Evolutionary conservation across 2,888 invertebrate species (phyloP), one percentile per base, ranked within the genome.

Genomic region (Drosophila kanekoi): DNA sequence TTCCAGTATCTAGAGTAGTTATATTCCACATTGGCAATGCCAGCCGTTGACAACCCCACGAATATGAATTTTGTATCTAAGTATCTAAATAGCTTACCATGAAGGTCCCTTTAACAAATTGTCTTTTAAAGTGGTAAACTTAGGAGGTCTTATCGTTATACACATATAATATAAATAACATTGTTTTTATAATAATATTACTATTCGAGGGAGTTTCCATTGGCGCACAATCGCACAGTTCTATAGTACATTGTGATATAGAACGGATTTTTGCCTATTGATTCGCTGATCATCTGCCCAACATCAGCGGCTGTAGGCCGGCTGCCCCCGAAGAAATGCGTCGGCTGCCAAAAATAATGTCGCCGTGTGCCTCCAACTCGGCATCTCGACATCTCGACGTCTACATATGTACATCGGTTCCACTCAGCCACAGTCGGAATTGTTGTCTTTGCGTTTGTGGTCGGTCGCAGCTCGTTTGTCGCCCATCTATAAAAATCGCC

Each of bases 371-470:
- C 64, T 77, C 64, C 57, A 73, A 52, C 23, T 56, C 65, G 74
- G 48, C 70, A 74, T 63, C 64, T 62, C 74, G 63, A 61, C 49
- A 74, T 63, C 64, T 62, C 74, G 63, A 61, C 49, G 69, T 62
- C 53, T 11, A 51, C 52, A 61, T 45, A 44, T 56, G 38, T 16
- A 60, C 37, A 49, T 69, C 35, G 48, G 35, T 41, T 57, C 72
- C 67, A 72, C 72, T 72, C 73, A 67, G 67, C 37, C 71, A 56
- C 89, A 90, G 90, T 89, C 82, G 72, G 72, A 87, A 80, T 77
- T 81, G 79, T 82, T 89, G 77, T 83, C 90, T 90, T 77, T 85
- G 54, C 69, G 77, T 72, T 80, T 80, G 88, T 81, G 90, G 90
- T 76, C 81, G 88, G 45, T 79, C 73, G 79, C 57, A 57, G 56